Base-by-base conservation (phyloP, 2,797 vertebrate species). In the Arrhamphus sclerolepis region DNA sequence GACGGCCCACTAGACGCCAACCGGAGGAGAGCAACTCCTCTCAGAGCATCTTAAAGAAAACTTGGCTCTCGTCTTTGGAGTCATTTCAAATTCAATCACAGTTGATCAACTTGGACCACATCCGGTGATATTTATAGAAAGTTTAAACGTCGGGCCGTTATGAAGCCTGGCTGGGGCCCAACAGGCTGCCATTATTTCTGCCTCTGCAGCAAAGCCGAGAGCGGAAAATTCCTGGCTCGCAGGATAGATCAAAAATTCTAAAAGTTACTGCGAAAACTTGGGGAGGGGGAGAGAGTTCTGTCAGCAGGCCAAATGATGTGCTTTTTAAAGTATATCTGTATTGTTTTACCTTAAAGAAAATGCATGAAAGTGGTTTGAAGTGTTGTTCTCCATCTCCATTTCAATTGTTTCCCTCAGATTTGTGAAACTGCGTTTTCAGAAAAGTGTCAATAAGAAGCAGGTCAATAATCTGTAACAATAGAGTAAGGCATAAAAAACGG, bases 81-180 rank as follows among this genome's bases (percentile, higher is more conserved):
- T 84, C 81, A 78, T 89, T 90, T 90, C 85, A 89, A 79, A 87
- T 88, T 90, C 87, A 90, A 90, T 90, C 89, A 81, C 84, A 88
- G 84, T 91, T 91, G 89, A 89, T 91, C 88, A 90, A 90, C 88
- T 90, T 91, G 89, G 89, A 87, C 59, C 17, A 24, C 20, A 52
- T 83, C 88, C 85, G 49, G 50, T 61, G 72, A 83, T 91, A 91
- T 91, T 92, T 92, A 91, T 92, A 92, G 91, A 92, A 91, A 89
- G 85, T 87, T 34, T 90, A 88, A 91, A 87, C 72, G 67, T 85
- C 88, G 89, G 90, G 90, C 85, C 87, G 88, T 90, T 91, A 89
- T 87, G 77, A 86, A 85, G 80, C 40, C 70, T 89, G 90, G 89
- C 77, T 0, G 1, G 1, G 57, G 11, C 53, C 89, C 89, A 90